Evolutionary conservation across 2,797 vertebrate genomes (phyloP).

Genomic region (Corythornis leucogaster): DNA sequence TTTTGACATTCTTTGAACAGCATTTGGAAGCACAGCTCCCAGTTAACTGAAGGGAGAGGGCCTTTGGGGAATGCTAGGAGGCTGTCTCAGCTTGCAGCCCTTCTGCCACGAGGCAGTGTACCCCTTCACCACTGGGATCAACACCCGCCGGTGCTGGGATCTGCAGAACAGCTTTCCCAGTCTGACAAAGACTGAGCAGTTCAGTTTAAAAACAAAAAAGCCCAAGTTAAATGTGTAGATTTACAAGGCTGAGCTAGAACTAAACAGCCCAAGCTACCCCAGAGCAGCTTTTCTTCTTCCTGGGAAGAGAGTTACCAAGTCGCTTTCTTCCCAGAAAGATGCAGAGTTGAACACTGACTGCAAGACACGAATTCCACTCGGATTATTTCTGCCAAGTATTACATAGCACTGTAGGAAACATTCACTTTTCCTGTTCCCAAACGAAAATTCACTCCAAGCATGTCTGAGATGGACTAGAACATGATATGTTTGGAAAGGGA

Average conservation of each 20-base stretch:
- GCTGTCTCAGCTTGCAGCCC: not conserved
- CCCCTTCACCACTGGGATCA: not conserved
- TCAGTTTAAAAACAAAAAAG: not conserved
- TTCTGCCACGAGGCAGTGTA: not conserved
- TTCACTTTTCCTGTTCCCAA: constrained; percentile 64
- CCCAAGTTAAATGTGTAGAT: not conserved
- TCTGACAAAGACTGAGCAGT: not conserved
- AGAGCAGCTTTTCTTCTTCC: not conserved
- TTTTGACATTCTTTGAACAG: not conserved
- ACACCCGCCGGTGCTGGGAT: not conserved
- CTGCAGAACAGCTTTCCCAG: not conserved
- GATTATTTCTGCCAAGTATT: constrained; percentile 39
- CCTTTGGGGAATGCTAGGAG: not conserved
- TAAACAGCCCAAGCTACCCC: not conserved
- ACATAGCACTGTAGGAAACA: constrained; percentile 42
- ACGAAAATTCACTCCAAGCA: constrained; percentile 35
- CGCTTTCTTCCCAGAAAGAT: constrained; percentile 6
- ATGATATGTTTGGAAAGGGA: constrained; percentile 20
- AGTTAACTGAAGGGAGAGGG: not conserved
- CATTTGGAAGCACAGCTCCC: not conserved
- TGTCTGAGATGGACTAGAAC: constrained; percentile 45
- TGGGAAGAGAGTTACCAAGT: not conserved
- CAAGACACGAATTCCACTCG: constrained; percentile 43
- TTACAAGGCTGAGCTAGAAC: not conserved
- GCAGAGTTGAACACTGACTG: not conserved